Evolutionary conservation across 2,797 vertebrate species (phyloP).

Genomic region (Tolypeutes matacus): DNA sequence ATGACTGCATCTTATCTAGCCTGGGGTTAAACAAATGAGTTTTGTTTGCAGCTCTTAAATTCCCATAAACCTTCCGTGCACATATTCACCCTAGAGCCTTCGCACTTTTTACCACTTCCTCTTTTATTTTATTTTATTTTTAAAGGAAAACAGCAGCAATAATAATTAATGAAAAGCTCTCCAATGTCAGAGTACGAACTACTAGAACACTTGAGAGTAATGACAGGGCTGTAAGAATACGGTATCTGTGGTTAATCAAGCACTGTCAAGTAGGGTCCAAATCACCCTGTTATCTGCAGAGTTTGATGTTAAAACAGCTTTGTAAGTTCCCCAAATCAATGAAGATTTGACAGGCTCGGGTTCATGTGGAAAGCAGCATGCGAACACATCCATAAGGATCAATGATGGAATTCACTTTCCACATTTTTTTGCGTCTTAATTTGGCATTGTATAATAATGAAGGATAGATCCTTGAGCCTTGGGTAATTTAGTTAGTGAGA

Average conservation of each 20-base stretch:
- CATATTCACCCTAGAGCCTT: constrained; percentile 73
- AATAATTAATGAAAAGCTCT: constrained; percentile 85
- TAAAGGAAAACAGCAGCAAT: constrained; percentile 63
- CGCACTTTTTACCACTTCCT: constrained; percentile 68
- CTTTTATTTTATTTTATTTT: constrained; percentile 69
- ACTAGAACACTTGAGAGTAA: constrained; percentile 78
- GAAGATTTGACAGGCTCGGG: constrained; percentile 75
- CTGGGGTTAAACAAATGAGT: constrained; percentile 87
- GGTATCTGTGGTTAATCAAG: constrained; percentile 80
- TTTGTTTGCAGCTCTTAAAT: constrained; percentile 85
- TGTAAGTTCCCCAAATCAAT: constrained; percentile 74
- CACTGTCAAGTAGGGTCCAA: constrained; percentile 68
- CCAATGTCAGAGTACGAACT: constrained; percentile 68
- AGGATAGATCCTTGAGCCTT: constrained; percentile 81
- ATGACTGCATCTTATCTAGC: constrained; percentile 86
- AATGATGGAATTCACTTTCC: constrained; percentile 53
- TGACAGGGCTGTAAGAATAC: constrained; percentile 66
- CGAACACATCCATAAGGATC: constrained; percentile 65
- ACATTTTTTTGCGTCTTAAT: constrained; percentile 83
- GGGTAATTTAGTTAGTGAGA: constrained; percentile 83
- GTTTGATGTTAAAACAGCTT: constrained; percentile 67
- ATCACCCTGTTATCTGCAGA: constrained; percentile 61
- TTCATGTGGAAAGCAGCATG: constrained; percentile 60
- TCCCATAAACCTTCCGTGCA: constrained; percentile 83
- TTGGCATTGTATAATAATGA: constrained; percentile 86